Evolutionary conservation across 2,113 vertebrate genomes (phyloP).

Genomic region (Phycodurus eques): DNA sequence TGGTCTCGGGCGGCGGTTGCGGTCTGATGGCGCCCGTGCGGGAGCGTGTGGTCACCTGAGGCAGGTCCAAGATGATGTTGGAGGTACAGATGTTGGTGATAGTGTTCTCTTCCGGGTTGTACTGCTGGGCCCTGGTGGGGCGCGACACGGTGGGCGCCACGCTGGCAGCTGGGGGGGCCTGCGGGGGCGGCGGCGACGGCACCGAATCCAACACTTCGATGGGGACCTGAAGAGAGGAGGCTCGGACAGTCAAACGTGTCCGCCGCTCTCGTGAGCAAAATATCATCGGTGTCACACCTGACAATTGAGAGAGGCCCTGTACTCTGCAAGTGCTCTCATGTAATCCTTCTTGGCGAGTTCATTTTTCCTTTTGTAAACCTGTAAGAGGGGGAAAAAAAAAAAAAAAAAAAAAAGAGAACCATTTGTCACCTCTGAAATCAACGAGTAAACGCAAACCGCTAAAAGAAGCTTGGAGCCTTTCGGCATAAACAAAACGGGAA

Average conservation of each 20-base stretch:
- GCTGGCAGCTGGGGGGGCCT: constrained; percentile 7
- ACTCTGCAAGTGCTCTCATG: constrained; percentile 82
- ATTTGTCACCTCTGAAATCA: neutral
- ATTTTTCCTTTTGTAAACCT: constrained; percentile 90
- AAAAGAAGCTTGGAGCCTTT: too few relatives aligned
- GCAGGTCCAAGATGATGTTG: constrained; percentile 79
- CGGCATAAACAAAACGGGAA: too few relatives aligned
- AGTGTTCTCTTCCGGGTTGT: constrained; percentile 75
- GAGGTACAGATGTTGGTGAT: constrained; percentile 81
- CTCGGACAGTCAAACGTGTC: neutral
- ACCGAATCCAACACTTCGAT: constrained; percentile 71
- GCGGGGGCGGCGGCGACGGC: constrained; percentile 64
- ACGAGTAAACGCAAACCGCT: too few relatives aligned
- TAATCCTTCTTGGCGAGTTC: constrained; percentile 88
- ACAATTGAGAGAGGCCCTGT: constrained; percentile 75
- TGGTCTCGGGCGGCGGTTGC: constrained; percentile 41
- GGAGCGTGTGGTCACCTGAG: constrained; percentile 74
- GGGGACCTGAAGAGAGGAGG: constrained; percentile 11
- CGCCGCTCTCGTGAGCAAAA: neutral
- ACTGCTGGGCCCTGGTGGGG: constrained; percentile 53
- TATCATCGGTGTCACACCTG: constrained; percentile 69
- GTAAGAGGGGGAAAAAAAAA: neutral
- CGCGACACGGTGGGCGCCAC: constrained; percentile 18
- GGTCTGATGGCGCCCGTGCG: constrained; percentile 71
- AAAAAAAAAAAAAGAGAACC: neutral